Base-by-base conservation (phyloP, 2,113 vertebrate genomes). In the Sander vitreus region DNA sequence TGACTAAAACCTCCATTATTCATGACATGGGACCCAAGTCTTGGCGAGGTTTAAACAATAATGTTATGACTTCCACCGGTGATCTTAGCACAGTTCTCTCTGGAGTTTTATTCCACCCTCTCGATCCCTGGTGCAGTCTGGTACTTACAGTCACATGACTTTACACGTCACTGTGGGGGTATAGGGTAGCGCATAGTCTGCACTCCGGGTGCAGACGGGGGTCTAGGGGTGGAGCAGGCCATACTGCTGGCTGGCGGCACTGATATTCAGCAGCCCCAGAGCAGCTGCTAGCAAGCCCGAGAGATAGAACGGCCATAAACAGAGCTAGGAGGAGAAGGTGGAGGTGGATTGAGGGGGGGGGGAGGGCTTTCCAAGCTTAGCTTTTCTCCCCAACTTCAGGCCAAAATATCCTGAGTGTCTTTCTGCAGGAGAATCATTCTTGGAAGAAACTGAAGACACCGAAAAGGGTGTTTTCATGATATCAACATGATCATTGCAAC, bases 221-320 rank as follows among this genome's bases (percentile, higher is more conserved):
- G 71, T 36, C 10, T 62, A 69, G 63, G 76, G 85, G 75, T 27
- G 79, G 73, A 47, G 57, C 39, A 10, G 73, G 70, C 55, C 68
- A 30, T 1, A 19, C 69, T 81, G 81, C 66, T 43, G 63, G 76
- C 57, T 43, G 12, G 63, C 19, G 18, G 71, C 70, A 30, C 33
- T 88, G 90, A 90, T 89, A 92, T 93, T 93, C 91, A 91, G 58
- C 90, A 81, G 85, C 70, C 64, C 33, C 50, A 25, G 71, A 93
- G 92, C 94, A 95, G 94, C 94, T 94, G 93, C 86, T 74, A 23
- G 69, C 43, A 14, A 70, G 45, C 68, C 30, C 14, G 23, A 71
- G 76, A 80, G 60, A 80, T 58, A 55, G 55, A 68, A 13, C 25
- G 13, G 5, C n/a, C 70, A 78, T 86, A 84, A 90, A 78, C 80